Percentiles rank a stretch among this genome's conserved stretches.
Conservation (phyloP, 2,797 vertebrate genomes). For the Pseudomugil gertrudae region DNA sequence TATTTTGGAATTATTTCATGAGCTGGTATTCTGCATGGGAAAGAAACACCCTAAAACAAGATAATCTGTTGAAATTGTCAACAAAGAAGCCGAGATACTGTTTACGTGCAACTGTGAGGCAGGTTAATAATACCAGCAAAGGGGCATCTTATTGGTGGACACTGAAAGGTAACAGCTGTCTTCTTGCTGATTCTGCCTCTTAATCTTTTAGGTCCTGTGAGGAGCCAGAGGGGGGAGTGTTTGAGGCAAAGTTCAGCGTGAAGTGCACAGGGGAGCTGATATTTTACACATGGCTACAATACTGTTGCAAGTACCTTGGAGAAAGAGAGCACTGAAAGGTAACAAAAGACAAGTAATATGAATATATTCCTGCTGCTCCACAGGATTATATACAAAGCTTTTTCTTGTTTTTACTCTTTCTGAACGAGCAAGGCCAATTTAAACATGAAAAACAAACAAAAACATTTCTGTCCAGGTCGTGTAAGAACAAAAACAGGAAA, state of each 20-base stretch:
- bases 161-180: conserved; percentile 1
- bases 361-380: background rate
- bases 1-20: conserved; percentile 57
- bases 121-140: conserved; percentile 39
- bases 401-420: background rate
- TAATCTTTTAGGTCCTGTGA: conserved; percentile 14
- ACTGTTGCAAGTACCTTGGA: background rate
- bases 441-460: background rate
- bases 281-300: background rate
- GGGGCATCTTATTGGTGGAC: conserved; percentile 18
- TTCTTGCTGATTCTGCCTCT: background rate
- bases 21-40: conserved; percentile 25
- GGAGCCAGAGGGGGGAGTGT: conserved; percentile 13
- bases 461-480: conserved; percentile 52
- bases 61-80: conserved; percentile 67
- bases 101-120: conserved; percentile 40
- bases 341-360: background rate
- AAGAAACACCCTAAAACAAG: conserved; percentile 28
- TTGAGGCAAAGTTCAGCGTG: conserved; percentile 21
- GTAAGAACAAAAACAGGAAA: conserved; percentile 79
- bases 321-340: background rate
- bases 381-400: background rate
- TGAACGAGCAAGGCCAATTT: conserved; percentile 1
- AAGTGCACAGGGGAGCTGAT: background rate
- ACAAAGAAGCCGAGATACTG: conserved; percentile 45